phyloP scores from a whole-genome alignment of 2,888 invertebrate genomes.

The Megastigmus dorsalis region DNA sequence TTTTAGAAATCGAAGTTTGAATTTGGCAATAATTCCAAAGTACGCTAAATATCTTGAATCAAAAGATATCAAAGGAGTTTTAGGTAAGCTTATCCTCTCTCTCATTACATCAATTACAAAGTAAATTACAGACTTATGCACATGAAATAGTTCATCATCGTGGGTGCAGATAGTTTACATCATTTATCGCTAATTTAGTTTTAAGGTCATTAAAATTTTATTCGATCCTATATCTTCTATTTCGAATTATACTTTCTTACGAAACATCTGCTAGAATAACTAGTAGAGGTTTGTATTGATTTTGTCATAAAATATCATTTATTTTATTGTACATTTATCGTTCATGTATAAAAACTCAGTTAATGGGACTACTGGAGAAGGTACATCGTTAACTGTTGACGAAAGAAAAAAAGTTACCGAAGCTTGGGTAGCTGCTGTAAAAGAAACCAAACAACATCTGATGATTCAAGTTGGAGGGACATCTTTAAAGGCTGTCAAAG shows the following conservation, averaged over 20 bases:
- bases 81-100: too few species aligned
- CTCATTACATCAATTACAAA: background rate
- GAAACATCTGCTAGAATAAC: too few species aligned
- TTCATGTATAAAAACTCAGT: slow-evolving; percentile 78
- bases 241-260: too few species aligned
- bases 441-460: slow-evolving; percentile 77
- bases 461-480: slow-evolving; percentile 86
- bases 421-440: slow-evolving; percentile 79
- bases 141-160: too few species aligned
- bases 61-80: slow-evolving; percentile 80
- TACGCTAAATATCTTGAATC: slow-evolving; percentile 81
- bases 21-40: slow-evolving; percentile 76
- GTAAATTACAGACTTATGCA: too few species aligned
- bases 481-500: slow-evolving; percentile 81
- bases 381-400: slow-evolving; percentile 79
- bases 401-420: slow-evolving; percentile 83
- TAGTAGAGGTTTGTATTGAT: background rate
- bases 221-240: too few species aligned
- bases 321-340: too few species aligned
- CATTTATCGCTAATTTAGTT: too few species aligned
- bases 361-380: slow-evolving; percentile 88
- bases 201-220: too few species aligned
- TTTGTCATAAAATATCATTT: too few species aligned
- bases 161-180: background rate
- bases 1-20: slow-evolving; percentile 57